phyloP scores from a whole-genome alignment of 37 sponge, comb jelly and placozoan species.

The Mnemiopsis leidyi region DNA sequence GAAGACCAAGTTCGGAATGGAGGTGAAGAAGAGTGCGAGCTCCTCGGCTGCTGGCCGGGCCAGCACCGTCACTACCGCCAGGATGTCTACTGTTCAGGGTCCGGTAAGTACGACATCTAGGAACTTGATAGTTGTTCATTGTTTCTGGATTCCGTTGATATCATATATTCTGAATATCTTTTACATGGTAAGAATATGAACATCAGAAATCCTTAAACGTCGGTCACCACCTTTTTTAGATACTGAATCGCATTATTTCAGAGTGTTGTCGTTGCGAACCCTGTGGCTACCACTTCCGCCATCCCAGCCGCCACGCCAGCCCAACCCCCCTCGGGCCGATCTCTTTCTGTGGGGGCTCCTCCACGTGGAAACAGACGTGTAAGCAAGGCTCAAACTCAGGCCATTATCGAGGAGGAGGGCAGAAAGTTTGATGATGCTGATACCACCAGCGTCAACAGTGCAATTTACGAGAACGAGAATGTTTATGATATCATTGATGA shows the following conservation, averaged over 20 bases:
- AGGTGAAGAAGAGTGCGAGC: background rate
- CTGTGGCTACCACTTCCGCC: background rate
- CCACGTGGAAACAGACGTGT: background rate
- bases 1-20: constrained; percentile 9
- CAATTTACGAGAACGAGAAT: constrained; percentile 40
- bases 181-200: too few species aligned
- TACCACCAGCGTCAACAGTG: background rate
- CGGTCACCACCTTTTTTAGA: too few species aligned
- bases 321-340: background rate
- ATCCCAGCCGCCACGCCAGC: background rate
- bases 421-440: constrained; percentile 1
- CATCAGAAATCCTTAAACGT: too few species aligned
- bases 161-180: too few species aligned
- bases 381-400: background rate
- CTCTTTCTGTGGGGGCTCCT: background rate
- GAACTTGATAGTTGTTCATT: too few species aligned
- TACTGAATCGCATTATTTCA: background rate
- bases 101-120: too few species aligned
- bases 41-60: background rate
- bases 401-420: background rate
- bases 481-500: constrained; percentile 60
- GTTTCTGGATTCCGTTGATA: too few species aligned
- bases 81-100: background rate
- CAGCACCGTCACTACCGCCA: background rate
- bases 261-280: background rate